These are phyloP conservation scores for Amphiprion percula DNA, from an alignment of 2,113 vertebrate genomes.

Conservation along the genomic window DNA sequence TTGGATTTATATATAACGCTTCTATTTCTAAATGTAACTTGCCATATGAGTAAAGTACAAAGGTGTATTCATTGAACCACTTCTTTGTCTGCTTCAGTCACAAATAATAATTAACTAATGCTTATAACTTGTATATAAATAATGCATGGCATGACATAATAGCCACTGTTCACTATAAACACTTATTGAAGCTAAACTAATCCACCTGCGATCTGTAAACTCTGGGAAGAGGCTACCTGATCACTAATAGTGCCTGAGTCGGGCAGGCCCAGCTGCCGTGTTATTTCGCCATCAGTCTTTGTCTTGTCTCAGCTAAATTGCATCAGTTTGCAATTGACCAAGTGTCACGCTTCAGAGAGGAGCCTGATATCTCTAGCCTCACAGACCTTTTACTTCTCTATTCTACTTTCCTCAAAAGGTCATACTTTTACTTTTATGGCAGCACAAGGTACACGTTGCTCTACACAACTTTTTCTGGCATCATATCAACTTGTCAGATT, in stretches of 20 bases:
- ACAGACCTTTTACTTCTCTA: conserved; percentile 66
- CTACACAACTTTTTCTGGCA: conserved; percentile 33
- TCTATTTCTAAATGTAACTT: too few relatives aligned
- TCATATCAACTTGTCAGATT: conserved; percentile 34
- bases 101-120: background rate
- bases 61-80: background rate
- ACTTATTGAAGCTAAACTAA: conserved; percentile 28
- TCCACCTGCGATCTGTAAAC: background rate
- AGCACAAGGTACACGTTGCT: conserved; percentile 34
- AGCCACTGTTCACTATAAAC: background rate
- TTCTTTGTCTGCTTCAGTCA: background rate
- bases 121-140: conserved; percentile 11
- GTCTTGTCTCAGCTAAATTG: conserved; percentile 61
- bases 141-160: conserved; percentile 12
- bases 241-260: background rate
- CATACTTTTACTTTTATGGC: conserved; percentile 54
- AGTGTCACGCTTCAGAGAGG: conserved; percentile 66
- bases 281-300: conserved; percentile 61
- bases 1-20: conserved; percentile 1
- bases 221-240: conserved; percentile 4
- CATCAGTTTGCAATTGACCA: conserved; percentile 66
- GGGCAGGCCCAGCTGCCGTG: conserved; percentile 34
- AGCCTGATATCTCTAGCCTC: conserved; percentile 47
- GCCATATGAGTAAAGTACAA: background rate
- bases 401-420: conserved; percentile 63